Conservation (phyloP, 2,113 vertebrate genomes). For the Caloenas nicobarica region DNA sequence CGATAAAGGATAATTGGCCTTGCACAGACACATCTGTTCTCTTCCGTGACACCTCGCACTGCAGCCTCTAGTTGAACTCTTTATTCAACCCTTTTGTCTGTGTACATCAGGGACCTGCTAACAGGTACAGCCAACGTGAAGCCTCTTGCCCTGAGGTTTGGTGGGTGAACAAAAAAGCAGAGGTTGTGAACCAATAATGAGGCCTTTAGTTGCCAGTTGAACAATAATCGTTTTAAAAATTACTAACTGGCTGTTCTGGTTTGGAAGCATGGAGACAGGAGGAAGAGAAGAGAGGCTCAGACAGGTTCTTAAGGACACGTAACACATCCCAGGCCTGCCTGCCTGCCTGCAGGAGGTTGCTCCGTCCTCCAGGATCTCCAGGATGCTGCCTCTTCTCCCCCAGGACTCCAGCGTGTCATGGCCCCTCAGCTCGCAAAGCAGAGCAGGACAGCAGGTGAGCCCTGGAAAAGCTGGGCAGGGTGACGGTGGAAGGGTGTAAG, state of each 20-base stretch:
- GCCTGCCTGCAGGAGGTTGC: neutral
- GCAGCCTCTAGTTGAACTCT: neutral
- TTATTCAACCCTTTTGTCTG: neutral
- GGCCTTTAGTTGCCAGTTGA: neutral
- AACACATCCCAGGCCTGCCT: neutral
- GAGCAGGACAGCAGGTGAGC: neutral
- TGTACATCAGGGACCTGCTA: neutral
- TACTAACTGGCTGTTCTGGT: neutral
- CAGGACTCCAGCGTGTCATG: neutral
- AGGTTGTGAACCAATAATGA: neutral
- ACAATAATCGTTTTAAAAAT: neutral
- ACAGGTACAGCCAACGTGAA: neutral
- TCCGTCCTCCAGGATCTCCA: neutral
- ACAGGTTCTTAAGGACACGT: neutral
- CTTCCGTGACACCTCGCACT: neutral
- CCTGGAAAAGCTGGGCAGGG: neutral
- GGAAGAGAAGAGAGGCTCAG: neutral
- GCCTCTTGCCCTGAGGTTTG: neutral
- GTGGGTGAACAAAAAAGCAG: neutral
- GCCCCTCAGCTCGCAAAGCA: neutral
- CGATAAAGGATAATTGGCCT: neutral
- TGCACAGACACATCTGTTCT: neutral
- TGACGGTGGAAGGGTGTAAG: neutral
- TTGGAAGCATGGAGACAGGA: neutral
- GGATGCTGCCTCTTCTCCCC: neutral